Evolutionary conservation across 2,797 vertebrate species (phyloP).

Genomic region (Hippocampus kuda): DNA sequence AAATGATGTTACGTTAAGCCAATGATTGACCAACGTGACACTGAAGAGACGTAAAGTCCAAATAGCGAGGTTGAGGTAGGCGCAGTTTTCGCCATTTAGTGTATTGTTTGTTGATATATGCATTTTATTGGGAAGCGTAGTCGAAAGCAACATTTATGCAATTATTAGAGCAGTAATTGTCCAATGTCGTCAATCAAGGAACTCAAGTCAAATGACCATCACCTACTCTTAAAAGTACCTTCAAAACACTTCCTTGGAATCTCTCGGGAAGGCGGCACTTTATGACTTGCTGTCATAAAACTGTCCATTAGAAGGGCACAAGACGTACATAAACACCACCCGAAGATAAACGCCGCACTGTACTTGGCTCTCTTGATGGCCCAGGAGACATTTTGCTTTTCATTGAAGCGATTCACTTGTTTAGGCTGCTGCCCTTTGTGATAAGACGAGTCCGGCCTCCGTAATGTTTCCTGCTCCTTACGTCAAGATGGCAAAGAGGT

Average conservation of each 20-base stretch:
- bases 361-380: constrained; percentile 24
- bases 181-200: not conserved
- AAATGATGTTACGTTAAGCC: too few species aligned
- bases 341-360: constrained; percentile 27
- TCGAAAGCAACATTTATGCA: not conserved
- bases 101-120: too few species aligned
- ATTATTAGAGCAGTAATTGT: not conserved
- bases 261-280: not conserved
- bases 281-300: constrained; percentile 20
- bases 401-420: constrained; percentile 34
- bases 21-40: too few species aligned
- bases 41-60: too few species aligned
- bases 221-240: not conserved
- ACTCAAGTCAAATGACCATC: not conserved
- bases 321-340: constrained; percentile 1
- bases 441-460: constrained; percentile 53
- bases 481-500: constrained; percentile 24
- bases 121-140: too few species aligned
- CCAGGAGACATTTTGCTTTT: constrained; percentile 19
- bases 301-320: constrained; percentile 14
- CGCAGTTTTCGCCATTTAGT: too few species aligned
- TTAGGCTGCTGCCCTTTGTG: constrained; percentile 47
- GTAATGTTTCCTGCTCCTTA: constrained; percentile 51
- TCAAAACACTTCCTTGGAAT: not conserved
- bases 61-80: too few species aligned